These are phyloP conservation scores for Platyrinchus mystaceus DNA, from an alignment of 2,797 vertebrate genomes.

Conservation along the genomic window DNA sequence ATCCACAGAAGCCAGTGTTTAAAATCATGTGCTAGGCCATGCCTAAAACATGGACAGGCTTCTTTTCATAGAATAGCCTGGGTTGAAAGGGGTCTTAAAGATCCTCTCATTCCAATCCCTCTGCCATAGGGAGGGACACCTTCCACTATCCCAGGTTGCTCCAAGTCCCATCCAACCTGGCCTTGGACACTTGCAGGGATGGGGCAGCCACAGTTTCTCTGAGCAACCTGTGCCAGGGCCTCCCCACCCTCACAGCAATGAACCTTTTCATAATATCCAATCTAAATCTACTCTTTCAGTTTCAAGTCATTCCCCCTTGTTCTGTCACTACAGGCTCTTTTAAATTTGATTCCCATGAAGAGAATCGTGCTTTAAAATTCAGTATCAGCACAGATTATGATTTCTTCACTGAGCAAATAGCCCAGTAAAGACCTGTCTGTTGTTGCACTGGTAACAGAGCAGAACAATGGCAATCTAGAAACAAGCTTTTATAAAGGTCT, in stretches of 20 bases:
- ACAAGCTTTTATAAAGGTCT: neutral
- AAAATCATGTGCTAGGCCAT: neutral
- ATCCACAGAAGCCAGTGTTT: neutral
- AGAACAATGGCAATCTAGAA: neutral
- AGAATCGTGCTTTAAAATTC: neutral
- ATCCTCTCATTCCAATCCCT: neutral
- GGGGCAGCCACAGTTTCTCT: neutral
- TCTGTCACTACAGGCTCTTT: neutral
- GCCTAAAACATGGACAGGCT: neutral
- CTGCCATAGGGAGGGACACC: neutral
- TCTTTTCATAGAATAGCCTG: neutral
- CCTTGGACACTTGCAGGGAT: neutral
- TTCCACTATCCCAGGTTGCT: neutral
- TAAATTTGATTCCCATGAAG: neutral
- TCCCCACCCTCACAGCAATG: neutral
- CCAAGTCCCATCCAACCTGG: accelerated
- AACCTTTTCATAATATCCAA: no score
- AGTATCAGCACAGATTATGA: neutral
- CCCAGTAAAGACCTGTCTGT: neutral
- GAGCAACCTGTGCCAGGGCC: neutral
- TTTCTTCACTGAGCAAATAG: neutral
- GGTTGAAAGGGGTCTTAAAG: neutral
- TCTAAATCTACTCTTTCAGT: neutral
- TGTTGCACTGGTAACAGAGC: accelerated
- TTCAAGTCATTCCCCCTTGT: neutral